These are phyloP conservation scores for Sphaerodactylus townsendi DNA, from an alignment of 2,113 vertebrate species.

Conservation along the genomic window DNA sequence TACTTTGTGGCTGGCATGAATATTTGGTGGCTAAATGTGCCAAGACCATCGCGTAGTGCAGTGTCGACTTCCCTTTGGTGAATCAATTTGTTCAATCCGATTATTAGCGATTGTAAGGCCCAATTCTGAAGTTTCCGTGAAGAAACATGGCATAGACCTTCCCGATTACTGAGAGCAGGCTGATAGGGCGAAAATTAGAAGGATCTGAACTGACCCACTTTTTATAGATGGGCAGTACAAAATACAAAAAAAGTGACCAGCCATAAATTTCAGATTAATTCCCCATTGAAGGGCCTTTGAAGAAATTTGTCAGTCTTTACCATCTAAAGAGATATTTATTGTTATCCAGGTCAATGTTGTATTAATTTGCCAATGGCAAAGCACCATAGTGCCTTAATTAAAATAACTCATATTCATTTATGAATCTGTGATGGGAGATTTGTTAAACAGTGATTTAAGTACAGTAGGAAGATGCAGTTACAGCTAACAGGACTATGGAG, in stretches of 20 bases:
- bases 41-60: too few relatives aligned
- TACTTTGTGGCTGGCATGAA: too few relatives aligned
- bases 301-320: conserved; percentile 13
- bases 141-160: too few relatives aligned
- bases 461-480: conserved; percentile 61
- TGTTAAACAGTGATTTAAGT: conserved; percentile 66
- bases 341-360: conserved; percentile 17
- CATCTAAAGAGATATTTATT: conserved; percentile 48
- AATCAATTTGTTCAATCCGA: too few relatives aligned
- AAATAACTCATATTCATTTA: conserved; percentile 65
- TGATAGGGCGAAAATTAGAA: too few relatives aligned
- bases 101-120: too few relatives aligned
- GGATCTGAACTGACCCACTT: too few relatives aligned
- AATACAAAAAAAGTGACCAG: neutral
- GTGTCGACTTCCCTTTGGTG: too few relatives aligned
- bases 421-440: conserved; percentile 60
- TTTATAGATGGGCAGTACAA: too few relatives aligned
- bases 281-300: neutral
- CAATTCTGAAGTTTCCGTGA: too few relatives aligned
- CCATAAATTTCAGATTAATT: conserved; percentile 28
- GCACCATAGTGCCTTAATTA: conserved; percentile 66
- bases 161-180: too few relatives aligned
- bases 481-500: conserved; percentile 62
- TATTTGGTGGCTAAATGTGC: too few relatives aligned
- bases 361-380: conserved; percentile 54